A percentile compares a stretch with the other conserved stretches of the same genome.
These are phyloP conservation scores for Drosophila infuscata DNA, from an alignment of 2,888 invertebrate species.

Conservation along the genomic window DNA sequence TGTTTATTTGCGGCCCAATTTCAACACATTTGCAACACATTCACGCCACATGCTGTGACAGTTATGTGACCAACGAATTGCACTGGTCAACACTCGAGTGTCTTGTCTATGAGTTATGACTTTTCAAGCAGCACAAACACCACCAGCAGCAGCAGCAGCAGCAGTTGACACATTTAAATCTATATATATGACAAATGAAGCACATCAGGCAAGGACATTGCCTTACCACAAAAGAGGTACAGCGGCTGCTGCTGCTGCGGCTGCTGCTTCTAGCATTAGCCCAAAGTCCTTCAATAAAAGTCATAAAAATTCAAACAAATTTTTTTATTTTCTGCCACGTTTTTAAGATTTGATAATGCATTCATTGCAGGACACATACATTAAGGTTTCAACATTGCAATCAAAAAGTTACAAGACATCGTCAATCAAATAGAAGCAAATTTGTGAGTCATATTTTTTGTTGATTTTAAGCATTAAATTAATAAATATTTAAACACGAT, in stretches of 20 bases:
- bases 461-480: background rate
- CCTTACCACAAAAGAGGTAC: background rate
- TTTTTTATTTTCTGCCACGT: background rate
- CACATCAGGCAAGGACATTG: slow-evolving; percentile 32
- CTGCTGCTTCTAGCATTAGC: background rate
- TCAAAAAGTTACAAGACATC: background rate
- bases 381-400: background rate
- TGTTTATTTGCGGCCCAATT: slow-evolving; percentile 46
- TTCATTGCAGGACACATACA: background rate
- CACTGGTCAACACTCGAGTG: slow-evolving; percentile 51
- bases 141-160: slow-evolving; percentile 10
- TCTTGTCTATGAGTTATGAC: slow-evolving; percentile 65
- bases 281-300: background rate
- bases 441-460: background rate
- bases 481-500: background rate
- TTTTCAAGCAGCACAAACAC: slow-evolving; percentile 45
- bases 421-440: background rate
- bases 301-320: background rate
- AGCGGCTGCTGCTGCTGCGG: background rate
- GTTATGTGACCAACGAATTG: slow-evolving; percentile 58
- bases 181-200: slow-evolving; percentile 59
- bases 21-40: slow-evolving; percentile 64
- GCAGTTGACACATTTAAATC: slow-evolving; percentile 58
- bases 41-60: slow-evolving; percentile 73
- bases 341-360: background rate